Conservation (phyloP, 2,113 vertebrate species). For the Condylura cristata region DNA sequence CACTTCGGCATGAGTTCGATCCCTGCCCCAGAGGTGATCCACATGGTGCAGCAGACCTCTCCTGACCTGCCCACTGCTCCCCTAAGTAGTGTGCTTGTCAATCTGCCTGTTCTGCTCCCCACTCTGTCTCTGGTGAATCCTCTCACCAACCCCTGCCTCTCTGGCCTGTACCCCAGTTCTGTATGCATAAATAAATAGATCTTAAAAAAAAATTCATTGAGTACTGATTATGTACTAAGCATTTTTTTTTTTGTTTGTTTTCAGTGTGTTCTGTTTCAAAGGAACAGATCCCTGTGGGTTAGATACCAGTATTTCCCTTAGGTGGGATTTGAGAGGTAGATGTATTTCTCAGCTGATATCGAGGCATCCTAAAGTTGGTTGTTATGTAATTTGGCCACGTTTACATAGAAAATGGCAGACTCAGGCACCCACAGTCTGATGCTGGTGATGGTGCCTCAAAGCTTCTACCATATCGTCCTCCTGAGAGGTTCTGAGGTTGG, state of each 20-base stretch:
- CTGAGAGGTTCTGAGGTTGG: neutral
- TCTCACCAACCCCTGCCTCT: too few species aligned
- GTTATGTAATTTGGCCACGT: slow-evolving; percentile 1
- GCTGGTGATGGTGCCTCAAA: neutral
- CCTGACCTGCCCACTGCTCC: too few species aligned
- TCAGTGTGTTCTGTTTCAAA: neutral
- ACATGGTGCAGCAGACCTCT: too few species aligned
- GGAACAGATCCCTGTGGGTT: neutral
- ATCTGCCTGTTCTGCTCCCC: too few species aligned
- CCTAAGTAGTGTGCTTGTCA: too few species aligned
- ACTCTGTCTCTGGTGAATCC: too few species aligned
- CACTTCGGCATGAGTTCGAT: too few species aligned
- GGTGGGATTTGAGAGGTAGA: neutral
- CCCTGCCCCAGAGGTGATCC: too few species aligned
- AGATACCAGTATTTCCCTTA: neutral
- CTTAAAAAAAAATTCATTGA: neutral
- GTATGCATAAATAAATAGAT: too few species aligned
- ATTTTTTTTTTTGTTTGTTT: neutral
- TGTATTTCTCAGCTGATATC: neutral
- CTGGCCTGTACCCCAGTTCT: too few species aligned
- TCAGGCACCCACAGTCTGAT: neutral
- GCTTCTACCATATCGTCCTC: neutral
- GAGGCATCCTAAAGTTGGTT: neutral
- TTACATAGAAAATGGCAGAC: neutral
- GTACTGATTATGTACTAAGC: neutral